Percentiles rank a stretch among this genome's conserved stretches.
Evolutionary conservation across 2,797 vertebrate genomes (phyloP).

Genomic region (Echiichthys vipera): DNA sequence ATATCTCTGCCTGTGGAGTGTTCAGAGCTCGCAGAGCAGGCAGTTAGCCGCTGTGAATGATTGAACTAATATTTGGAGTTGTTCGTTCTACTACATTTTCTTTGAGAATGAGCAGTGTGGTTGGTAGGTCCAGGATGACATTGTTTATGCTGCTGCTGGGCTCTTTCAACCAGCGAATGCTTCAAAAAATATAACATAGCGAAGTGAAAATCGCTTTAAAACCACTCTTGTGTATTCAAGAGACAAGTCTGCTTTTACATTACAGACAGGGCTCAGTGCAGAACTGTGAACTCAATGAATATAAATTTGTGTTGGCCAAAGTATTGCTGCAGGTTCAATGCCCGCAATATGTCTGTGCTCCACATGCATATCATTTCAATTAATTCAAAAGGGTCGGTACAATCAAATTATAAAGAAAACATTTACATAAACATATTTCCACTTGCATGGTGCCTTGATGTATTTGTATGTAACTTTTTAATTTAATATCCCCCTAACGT

Average conservation of each 20-base stretch:
- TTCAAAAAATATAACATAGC: conserved; percentile 61
- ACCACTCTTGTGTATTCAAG: conserved; percentile 52
- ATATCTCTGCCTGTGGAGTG: conserved; percentile 68
- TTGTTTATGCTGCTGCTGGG: conserved; percentile 57
- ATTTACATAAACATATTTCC: no score
- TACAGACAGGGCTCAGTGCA: conserved; percentile 29
- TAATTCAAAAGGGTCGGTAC: neutral
- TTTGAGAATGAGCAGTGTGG: conserved; percentile 59
- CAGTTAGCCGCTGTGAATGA: conserved; percentile 71
- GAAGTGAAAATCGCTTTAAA: conserved; percentile 69
- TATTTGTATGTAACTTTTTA: no score
- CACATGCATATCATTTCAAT: conserved; percentile 17
- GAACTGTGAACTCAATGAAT: conserved; percentile 22
- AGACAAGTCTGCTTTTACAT: conserved; percentile 55
- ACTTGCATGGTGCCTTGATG: no score
- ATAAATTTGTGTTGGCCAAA: conserved; percentile 21
- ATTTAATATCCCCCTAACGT: neutral
- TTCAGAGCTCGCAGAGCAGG: conserved; percentile 49
- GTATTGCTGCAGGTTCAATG: conserved; percentile 23
- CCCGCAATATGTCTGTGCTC: conserved; percentile 1
- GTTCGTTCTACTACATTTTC: conserved; percentile 82
- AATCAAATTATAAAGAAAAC: neutral
- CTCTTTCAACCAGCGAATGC: conserved; percentile 60
- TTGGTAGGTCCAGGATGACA: conserved; percentile 63
- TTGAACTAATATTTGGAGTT: conserved; percentile 79